Evolutionary conservation across 2,888 invertebrate species (phyloP), one percentile per base, ranked within the genome.

Genomic region (Epistrophe grossulariae): DNA sequence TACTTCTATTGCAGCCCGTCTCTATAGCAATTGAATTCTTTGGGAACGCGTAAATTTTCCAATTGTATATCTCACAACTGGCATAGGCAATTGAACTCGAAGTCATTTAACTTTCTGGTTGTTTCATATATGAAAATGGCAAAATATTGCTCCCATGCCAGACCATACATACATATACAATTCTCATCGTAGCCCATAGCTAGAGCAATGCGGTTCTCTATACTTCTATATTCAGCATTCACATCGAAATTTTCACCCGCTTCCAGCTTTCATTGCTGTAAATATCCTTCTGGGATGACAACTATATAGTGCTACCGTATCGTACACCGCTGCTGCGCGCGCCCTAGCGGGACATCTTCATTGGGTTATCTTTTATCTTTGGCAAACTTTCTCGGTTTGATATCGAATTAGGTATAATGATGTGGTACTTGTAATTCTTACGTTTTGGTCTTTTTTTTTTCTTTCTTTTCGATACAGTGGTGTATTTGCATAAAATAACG

Each of bases 341-440:
- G 24, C 13, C 31, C 0, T 35, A 59, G 59, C 45, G 80, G 72
- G 68, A 78, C 73, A 81, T 78, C 78, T 82, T 85, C 74, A 62
- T 73, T 74, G 78, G 78, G 82, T 85, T 85, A 85, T 85, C 85
- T 84, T 81, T 84, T 85, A 85, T 85, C 85, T 85, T 82, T 85
- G 85, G 85, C 85, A 85, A 85, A 64, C 85, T 82, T 82, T 78
- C 85, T 82, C 82, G 78, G 73, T 85, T 78, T 82, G 85, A 85
- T 85, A 85, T 85, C 82, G 82, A 85, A 85, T 85, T 85, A 85
- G 85, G 85, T 82, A 85, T 85, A 85, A 85, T 85, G 85, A 85
- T 85, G 85, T 85, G 85, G 85, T 85, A 82, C 82, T 85, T 85
- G 85, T 82, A 85, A 81, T 85, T 73, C 78, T 73, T 82, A 62